A percentile compares a stretch with the other conserved stretches of the same genome.
Evolutionary conservation across 2,888 invertebrate species (phyloP).

Genomic region (Cataglyphis cursor): DNA sequence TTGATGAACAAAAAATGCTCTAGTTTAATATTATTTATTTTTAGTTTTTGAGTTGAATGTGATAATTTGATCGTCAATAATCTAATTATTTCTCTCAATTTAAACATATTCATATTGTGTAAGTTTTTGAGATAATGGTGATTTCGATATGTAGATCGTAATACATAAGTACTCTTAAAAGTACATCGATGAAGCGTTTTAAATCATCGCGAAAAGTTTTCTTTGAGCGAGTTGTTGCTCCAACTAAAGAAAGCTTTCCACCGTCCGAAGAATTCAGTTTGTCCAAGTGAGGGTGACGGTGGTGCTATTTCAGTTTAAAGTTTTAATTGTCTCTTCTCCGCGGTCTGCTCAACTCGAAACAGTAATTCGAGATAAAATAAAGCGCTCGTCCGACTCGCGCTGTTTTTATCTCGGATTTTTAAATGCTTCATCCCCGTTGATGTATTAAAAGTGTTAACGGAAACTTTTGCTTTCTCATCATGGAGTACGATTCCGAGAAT

Average conservation of each 20-base stretch:
- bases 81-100: neutral
- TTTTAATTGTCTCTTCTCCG: conserved; percentile 77
- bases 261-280: conserved; percentile 71
- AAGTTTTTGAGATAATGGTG: neutral
- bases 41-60: neutral
- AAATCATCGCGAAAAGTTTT: conserved; percentile 70
- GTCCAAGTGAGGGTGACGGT: conserved; percentile 72
- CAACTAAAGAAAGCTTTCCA: conserved; percentile 70
- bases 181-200: conserved; percentile 55
- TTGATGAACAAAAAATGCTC: neutral
- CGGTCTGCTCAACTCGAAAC: conserved; percentile 67
- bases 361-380: conserved; percentile 72
- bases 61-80: neutral
- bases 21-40: neutral
- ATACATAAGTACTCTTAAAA: conserved; percentile 56
- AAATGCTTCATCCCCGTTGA: conserved; percentile 48
- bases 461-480: conserved; percentile 28
- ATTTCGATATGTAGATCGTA: conserved; percentile 39
- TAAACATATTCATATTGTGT: neutral
- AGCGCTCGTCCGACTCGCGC: conserved; percentile 38
- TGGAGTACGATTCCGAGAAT: conserved; percentile 14
- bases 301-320: conserved; percentile 75
- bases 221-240: conserved; percentile 57
- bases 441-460: conserved; percentile 44
- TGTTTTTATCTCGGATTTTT: conserved; percentile 62